Base-by-base conservation (phyloP, 53 echinoderm and acorn worm species). In the Arbacia lixula region DNA sequence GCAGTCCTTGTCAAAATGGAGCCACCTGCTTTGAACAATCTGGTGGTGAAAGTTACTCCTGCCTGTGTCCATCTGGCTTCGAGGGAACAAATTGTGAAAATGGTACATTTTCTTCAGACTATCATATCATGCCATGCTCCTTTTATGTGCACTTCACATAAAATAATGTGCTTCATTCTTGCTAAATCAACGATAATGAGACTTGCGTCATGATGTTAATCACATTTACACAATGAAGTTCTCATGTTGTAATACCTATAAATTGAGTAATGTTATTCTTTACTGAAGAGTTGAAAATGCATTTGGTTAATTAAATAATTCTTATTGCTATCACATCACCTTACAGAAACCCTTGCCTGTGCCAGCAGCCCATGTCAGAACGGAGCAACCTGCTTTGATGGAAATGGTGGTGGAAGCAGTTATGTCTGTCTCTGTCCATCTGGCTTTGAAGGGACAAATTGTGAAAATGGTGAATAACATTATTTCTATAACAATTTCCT, bases 71-170 rank as follows among this genome's bases (percentile, higher is more conserved):
- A 12, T 28, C 41, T 11, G 72, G 72, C 11, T 72, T 19, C 43
- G 49, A 26, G 12, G 72, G 72, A 46, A 72, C 49, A 10, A 46
- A 72, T 24, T 72, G 72, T 46, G 49, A 46, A 42, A 20, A 20
- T 19, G 72, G 72, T 72, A 72, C 30, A 56, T 21, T 56, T 26
- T 72, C 6, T n/a, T n/a, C n/a, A n/a, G n/a, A n/a, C n/a, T n/a
- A n/a, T n/a, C n/a, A n/a, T n/a, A n/a, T n/a, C n/a, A n/a, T n/a
- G n/a, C n/a, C n/a, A n/a, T n/a, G n/a, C n/a, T n/a, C n/a, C n/a
- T n/a, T n/a, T n/a, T n/a, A n/a, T n/a, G n/a, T n/a, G n/a, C n/a
- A n/a, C n/a, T n/a, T n/a, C n/a, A n/a, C n/a, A n/a, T n/a, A n/a
- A n/a, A n/a, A n/a, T n/a, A n/a, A n/a, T n/a, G n/a, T n/a, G n/a